These are phyloP conservation scores for Drosophila pseudotalamancana DNA, from an alignment of 2,888 invertebrate genomes.

Conservation along the genomic window DNA sequence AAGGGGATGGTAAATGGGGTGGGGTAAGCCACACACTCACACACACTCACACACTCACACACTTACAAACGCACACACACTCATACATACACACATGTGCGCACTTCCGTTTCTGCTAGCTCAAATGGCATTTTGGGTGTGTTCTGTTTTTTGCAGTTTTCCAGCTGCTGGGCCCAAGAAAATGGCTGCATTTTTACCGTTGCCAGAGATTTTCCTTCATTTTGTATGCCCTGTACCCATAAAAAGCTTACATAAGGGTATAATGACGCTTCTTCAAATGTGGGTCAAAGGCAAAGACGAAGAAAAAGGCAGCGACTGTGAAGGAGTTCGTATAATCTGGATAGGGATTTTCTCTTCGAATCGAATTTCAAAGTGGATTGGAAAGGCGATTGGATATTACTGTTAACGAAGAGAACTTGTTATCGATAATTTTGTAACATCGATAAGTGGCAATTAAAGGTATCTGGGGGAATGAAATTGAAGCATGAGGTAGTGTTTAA, in stretches of 20 bases:
- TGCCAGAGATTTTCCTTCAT: conserved; percentile 57
- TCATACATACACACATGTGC: conserved; percentile 13
- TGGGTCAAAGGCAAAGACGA: not conserved
- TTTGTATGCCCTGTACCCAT: conserved; percentile 6
- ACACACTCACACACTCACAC: conserved; percentile 1
- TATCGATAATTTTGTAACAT: not conserved
- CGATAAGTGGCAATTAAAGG: not conserved
- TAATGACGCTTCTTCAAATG: not conserved
- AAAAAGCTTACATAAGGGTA: not conserved
- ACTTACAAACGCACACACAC: not conserved
- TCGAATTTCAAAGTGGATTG: no score
- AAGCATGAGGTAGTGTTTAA: no score
- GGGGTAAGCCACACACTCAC: not conserved
- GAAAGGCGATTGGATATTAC: not conserved
- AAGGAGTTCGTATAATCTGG: no score
- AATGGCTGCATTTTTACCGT: conserved; percentile 66
- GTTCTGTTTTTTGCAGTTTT: conserved; percentile 14
- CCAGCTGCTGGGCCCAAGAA: conserved; percentile 34
- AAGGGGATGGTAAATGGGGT: not conserved
- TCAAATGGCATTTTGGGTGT: conserved; percentile 45
- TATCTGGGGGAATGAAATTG: no score
- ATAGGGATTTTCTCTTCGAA: no score
- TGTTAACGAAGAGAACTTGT: no score
- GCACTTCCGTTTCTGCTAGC: conserved; percentile 48
- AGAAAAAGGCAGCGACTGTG: not conserved